These are phyloP conservation scores for Peromyscus attwateri DNA, from an alignment of 2,797 vertebrate genomes.

Conservation along the genomic window DNA sequence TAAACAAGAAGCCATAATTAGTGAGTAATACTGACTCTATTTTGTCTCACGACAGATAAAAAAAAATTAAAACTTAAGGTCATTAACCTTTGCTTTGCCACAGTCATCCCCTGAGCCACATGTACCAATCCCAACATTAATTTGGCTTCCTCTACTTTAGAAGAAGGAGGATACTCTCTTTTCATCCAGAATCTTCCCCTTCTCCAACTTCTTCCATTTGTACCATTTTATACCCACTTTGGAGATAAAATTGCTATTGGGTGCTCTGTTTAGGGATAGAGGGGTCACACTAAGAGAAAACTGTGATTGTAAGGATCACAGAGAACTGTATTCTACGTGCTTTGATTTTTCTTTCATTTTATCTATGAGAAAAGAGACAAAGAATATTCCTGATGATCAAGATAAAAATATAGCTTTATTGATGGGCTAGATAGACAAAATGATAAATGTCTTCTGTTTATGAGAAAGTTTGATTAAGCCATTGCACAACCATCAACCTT, in stretches of 20 bases:
- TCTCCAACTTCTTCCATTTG: background rate
- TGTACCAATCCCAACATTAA: background rate
- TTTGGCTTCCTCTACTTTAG: background rate
- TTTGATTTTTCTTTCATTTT: background rate
- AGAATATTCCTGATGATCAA: background rate
- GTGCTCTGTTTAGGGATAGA: background rate
- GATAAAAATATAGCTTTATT: background rate
- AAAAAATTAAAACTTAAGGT: background rate
- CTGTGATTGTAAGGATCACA: background rate
- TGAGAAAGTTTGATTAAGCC: constrained; percentile 17
- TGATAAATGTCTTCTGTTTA: background rate
- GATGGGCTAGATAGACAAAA: background rate
- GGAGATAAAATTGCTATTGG: background rate
- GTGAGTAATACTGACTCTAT: background rate
- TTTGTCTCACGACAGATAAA: background rate
- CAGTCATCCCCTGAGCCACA: background rate
- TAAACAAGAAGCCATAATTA: constrained; percentile 12
- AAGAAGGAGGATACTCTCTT: background rate
- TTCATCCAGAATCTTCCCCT: background rate
- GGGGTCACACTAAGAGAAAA: background rate
- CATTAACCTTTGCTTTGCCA: background rate
- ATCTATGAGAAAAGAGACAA: background rate
- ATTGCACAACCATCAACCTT: background rate
- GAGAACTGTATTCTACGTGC: background rate
- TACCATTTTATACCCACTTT: background rate